Percentiles rank a stretch among this genome's conserved stretches.
phyloP scores from a whole-genome alignment of 2,888 invertebrate species.

The Eumacrocentrus americanus region DNA sequence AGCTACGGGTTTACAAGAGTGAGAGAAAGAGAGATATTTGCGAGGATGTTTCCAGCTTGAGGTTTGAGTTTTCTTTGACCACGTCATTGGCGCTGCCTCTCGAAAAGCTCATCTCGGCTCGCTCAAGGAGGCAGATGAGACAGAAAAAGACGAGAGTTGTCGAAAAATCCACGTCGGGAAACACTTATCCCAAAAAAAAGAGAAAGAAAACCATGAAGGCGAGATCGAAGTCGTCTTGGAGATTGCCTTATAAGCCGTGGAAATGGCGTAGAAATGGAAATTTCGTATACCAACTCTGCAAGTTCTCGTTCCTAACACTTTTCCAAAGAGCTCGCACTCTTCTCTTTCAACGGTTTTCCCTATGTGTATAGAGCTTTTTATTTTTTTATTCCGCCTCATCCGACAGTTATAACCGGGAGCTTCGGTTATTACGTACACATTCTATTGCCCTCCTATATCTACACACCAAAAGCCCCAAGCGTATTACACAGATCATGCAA shows the following conservation, averaged over 20 bases:
- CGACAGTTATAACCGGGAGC: conserved; percentile 20
- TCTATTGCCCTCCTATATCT: conserved; percentile 50
- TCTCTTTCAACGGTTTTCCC: conserved; percentile 60
- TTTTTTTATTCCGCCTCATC: conserved; percentile 31
- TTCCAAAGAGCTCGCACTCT: conserved; percentile 35
- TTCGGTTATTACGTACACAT: conserved; percentile 53
- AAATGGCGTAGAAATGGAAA: conserved; percentile 28
- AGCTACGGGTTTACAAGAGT: not conserved
- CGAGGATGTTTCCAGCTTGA: conserved; percentile 10
- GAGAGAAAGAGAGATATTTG: not conserved
- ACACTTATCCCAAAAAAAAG: conserved; percentile 27
- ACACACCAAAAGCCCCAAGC: conserved; percentile 31
- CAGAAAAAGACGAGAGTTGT: conserved; percentile 2
- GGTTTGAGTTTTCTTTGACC: conserved; percentile 13
- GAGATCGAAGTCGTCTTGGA: conserved; percentile 37
- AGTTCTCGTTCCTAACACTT: conserved; percentile 25
- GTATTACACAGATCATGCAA: conserved; percentile 29
- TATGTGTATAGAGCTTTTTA: too few species aligned
- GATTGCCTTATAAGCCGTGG: conserved; percentile 32
- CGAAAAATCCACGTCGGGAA: conserved; percentile 6
- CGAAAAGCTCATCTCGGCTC: too few species aligned
- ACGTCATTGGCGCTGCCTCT: not conserved
- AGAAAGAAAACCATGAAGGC: conserved; percentile 42
- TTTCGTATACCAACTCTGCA: conserved; percentile 30
- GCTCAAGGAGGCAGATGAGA: not conserved